Evolutionary conservation across 1,140 invertebrate genomes (phyloP).

Genomic region (Drosophila repleta): DNA sequence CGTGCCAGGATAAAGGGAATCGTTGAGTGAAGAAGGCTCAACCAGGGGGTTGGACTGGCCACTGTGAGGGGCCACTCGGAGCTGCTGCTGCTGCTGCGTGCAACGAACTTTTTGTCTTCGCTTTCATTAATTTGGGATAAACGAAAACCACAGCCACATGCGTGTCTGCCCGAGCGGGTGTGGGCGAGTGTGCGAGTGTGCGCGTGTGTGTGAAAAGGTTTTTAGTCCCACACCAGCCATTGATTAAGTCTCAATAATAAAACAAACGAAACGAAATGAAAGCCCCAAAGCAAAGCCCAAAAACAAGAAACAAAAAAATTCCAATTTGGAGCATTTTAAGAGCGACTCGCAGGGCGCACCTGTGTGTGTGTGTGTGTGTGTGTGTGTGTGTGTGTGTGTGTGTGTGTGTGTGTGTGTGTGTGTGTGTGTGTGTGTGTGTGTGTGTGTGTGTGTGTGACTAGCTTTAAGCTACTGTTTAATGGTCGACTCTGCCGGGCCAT

Average conservation of each 20-base stretch:
- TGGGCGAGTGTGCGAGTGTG: slow-evolving; percentile 18
- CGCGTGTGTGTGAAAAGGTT: slow-evolving; percentile 40
- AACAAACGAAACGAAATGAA: slow-evolving; percentile 45
- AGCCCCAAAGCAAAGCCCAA: slow-evolving; percentile 18
- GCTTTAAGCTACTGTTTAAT: slow-evolving; percentile 37
- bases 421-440: slow-evolving; percentile 10
- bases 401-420: slow-evolving; percentile 20
- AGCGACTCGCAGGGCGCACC: slow-evolving; percentile 15
- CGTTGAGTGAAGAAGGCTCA: slow-evolving; percentile 3
- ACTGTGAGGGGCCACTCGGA: too few species aligned
- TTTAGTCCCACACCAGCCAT: slow-evolving; percentile 28
- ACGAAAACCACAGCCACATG: slow-evolving; percentile 63
- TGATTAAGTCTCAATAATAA: slow-evolving; percentile 62
- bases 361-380: slow-evolving; percentile 9
- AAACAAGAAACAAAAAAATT: slow-evolving; percentile 15
- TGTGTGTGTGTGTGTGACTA: slow-evolving; percentile 16
- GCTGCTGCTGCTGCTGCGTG: slow-evolving; percentile 36
- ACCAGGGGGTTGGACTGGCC: background rate
- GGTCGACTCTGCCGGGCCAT: background rate
- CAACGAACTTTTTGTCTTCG: slow-evolving; percentile 52
- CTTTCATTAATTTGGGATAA: slow-evolving; percentile 73
- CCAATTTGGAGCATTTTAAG: slow-evolving; percentile 44
- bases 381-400: slow-evolving; percentile 16
- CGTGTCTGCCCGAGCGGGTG: slow-evolving; percentile 25
- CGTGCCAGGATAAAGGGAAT: background rate